Conservation (phyloP, 2,888 invertebrate genomes). For the Thereva unica region DNA sequence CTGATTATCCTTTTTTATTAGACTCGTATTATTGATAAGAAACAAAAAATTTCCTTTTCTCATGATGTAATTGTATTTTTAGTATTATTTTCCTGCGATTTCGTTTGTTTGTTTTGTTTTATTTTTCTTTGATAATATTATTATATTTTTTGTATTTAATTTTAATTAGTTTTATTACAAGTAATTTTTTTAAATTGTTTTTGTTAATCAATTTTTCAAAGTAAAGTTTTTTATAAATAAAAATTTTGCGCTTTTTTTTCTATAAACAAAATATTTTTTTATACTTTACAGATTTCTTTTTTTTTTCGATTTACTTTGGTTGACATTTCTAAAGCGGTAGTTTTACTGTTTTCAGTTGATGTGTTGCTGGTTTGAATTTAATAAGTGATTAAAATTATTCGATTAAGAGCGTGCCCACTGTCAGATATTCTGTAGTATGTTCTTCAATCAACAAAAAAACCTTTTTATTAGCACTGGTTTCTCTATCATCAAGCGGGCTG, state of each 20-base stretch:
- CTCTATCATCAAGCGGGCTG: no score
- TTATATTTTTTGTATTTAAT: slow-evolving; percentile 42
- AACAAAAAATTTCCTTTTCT: slow-evolving; percentile 14
- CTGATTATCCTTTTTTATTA: slow-evolving; percentile 27
- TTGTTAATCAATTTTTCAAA: slow-evolving; percentile 42
- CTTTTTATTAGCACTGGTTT: no score
- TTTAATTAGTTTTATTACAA: slow-evolving; percentile 34
- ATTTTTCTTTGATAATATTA: slow-evolving; percentile 42
- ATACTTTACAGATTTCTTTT: background rate
- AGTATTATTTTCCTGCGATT: slow-evolving; percentile 37
- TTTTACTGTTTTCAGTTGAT: no score
- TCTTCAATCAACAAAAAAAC: no score
- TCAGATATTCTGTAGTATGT: no score
- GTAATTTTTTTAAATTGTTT: slow-evolving; percentile 38
- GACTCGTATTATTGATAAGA: slow-evolving; percentile 23
- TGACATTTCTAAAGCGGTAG: no score
- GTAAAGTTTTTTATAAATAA: slow-evolving; percentile 33
- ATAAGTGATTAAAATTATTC: no score
- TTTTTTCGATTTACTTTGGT: background rate
- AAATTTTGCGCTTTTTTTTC: slow-evolving; percentile 9
- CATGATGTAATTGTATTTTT: slow-evolving; percentile 29
- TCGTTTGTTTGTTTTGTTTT: slow-evolving; percentile 42
- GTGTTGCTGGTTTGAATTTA: no score
- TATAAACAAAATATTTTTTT: background rate
- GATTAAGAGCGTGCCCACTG: no score